A percentile compares a stretch with the other conserved stretches of the same genome.
Evolutionary conservation across 1,140 invertebrate species (phyloP).

Genomic region (Atopsyche davidsoni): DNA sequence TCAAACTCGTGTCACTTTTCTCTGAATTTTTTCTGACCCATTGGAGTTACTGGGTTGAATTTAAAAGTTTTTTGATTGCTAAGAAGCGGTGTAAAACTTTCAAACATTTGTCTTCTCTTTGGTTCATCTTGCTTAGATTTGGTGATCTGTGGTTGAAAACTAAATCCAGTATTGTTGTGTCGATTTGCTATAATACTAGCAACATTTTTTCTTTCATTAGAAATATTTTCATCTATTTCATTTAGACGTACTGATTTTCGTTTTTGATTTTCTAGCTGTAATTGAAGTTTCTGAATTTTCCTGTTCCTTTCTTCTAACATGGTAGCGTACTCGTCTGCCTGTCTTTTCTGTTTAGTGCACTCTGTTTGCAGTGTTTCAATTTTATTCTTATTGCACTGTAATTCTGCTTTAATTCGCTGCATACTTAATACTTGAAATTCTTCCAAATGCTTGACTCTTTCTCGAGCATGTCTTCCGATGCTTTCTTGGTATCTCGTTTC

Average conservation of each 20-base stretch:
- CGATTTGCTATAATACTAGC: constrained; percentile 16
- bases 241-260: constrained; percentile 39
- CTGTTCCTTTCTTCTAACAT: constrained; percentile 41
- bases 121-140: constrained; percentile 11
- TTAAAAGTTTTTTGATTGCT: constrained; percentile 12
- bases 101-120: constrained; percentile 9
- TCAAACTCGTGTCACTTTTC: no score
- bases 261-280: constrained; percentile 41
- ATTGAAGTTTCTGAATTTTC: constrained; percentile 44
- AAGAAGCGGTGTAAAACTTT: constrained; percentile 4
- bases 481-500: constrained; percentile 45
- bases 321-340: constrained; percentile 41
- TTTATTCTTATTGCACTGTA: constrained; percentile 43
- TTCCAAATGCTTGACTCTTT: constrained; percentile 42
- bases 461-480: constrained; percentile 41
- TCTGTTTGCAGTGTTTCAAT: constrained; percentile 40
- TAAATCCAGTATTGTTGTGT: constrained; percentile 11
- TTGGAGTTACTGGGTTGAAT: constrained; percentile 17
- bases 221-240: constrained; percentile 30
- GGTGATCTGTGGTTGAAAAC: constrained; percentile 14
- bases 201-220: constrained; percentile 12
- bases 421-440: constrained; percentile 41
- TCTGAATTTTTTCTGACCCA: not conserved
- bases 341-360: constrained; percentile 41
- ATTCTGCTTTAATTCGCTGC: constrained; percentile 44